These are phyloP conservation scores for Eospalax fontanierii DNA, from an alignment of 2,797 vertebrate genomes.

Conservation along the genomic window DNA sequence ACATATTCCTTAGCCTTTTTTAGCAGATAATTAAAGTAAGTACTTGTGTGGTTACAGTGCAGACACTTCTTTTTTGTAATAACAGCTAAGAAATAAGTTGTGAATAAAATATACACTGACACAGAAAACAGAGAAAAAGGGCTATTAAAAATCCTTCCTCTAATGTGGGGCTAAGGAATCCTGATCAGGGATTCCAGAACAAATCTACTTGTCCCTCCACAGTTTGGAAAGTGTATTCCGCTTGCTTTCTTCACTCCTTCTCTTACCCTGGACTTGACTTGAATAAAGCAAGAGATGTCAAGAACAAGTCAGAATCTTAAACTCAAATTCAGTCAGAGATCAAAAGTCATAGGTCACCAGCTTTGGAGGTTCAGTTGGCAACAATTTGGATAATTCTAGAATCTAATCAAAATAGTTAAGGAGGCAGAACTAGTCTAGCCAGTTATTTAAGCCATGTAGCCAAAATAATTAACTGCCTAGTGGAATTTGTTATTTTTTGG, in stretches of 20 bases:
- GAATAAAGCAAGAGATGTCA: neutral
- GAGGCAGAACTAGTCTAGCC: neutral
- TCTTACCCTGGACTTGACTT: neutral
- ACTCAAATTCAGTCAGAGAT: neutral
- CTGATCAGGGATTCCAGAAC: neutral
- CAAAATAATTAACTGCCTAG: conserved; percentile 5
- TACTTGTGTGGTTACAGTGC: conserved; percentile 7
- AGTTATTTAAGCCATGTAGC: neutral
- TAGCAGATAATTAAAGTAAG: neutral
- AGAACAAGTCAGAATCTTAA: conserved; percentile 26
- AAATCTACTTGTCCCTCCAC: neutral
- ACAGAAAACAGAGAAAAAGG: neutral
- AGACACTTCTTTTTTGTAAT: conserved; percentile 54
- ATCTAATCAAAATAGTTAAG: conserved; percentile 13
- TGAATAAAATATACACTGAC: conserved; percentile 41
- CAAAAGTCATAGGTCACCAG: neutral
- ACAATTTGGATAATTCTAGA: neutral
- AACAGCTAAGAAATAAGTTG: conserved; percentile 5
- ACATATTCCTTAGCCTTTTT: conserved; percentile 34
- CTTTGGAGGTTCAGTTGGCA: neutral
- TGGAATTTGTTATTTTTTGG: conserved; percentile 29
- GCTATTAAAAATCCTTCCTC: neutral
- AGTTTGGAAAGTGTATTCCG: neutral
- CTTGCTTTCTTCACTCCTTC: neutral
- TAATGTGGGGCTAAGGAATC: neutral